A percentile compares a stretch with the other conserved stretches of the same genome.
Evolutionary conservation across 2,888 invertebrate species (phyloP).

Genomic region (Chaetogeoica ovagalla): DNA sequence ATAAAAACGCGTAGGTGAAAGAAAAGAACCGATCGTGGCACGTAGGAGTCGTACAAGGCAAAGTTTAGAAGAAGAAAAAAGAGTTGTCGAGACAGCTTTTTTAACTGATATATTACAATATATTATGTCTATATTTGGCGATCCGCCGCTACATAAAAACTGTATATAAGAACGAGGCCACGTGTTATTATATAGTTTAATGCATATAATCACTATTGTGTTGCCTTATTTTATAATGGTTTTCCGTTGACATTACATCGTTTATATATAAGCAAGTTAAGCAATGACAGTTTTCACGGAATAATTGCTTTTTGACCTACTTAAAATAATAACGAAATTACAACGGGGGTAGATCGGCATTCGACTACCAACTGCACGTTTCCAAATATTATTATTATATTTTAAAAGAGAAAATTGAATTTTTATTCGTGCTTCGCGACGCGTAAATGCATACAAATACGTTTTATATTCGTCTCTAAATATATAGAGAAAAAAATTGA

Average conservation of each 20-base stretch:
- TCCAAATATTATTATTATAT: too few relatives aligned
- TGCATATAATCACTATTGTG: constrained; percentile 9
- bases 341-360: too few relatives aligned
- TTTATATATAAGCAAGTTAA: background rate
- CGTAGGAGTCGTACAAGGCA: constrained; percentile 25
- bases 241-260: background rate
- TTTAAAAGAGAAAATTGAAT: too few relatives aligned
- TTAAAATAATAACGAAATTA: too few relatives aligned
- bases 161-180: constrained; percentile 12
- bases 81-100: constrained; percentile 14
- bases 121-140: constrained; percentile 18
- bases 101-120: background rate
- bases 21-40: background rate
- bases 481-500: too few relatives aligned
- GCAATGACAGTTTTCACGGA: background rate
- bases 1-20: too few relatives aligned
- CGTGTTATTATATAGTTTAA: constrained; percentile 8
- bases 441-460: too few relatives aligned
- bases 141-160: background rate
- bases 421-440: too few relatives aligned
- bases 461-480: too few relatives aligned
- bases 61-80: constrained; percentile 21
- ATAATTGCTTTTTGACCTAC: too few relatives aligned
- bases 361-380: too few relatives aligned
- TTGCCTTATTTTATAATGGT: constrained; percentile 1